Conservation (phyloP, 2,797 vertebrate species). For the Crotalus adamanteus region DNA sequence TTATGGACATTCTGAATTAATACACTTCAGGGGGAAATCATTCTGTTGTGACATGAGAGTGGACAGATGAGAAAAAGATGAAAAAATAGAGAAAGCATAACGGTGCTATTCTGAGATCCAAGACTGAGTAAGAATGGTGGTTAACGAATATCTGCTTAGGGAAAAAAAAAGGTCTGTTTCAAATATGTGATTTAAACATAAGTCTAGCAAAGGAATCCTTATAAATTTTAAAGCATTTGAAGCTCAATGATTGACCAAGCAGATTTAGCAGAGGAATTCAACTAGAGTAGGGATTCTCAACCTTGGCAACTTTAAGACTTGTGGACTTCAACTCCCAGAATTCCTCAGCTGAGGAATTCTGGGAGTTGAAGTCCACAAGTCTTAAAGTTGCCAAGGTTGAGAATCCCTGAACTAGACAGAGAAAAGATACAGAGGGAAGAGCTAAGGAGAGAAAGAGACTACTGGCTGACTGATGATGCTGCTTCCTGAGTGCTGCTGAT, state of each 20-base stretch:
- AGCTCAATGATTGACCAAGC: not conserved
- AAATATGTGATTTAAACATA: not conserved
- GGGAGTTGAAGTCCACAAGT: too few species aligned
- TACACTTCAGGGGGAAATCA: not conserved
- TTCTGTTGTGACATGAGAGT: not conserved
- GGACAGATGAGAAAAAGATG: not conserved
- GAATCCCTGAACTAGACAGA: not conserved
- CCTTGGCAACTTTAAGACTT: too few species aligned
- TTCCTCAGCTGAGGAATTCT: too few species aligned
- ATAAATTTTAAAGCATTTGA: not conserved
- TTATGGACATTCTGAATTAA: not conserved
- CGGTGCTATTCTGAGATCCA: not conserved
- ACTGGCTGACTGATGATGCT: not conserved
- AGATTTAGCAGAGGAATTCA: not conserved
- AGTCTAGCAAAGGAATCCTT: not conserved
- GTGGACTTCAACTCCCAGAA: too few species aligned
- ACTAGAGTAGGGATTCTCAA: not conserved
- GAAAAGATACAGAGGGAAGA: not conserved
- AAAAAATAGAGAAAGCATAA: not conserved
- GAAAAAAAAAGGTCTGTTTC: not conserved
- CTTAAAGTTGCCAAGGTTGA: too few species aligned
- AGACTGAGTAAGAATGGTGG: not conserved
- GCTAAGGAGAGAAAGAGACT: not conserved
- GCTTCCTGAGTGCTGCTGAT: not conserved
- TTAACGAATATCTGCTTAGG: not conserved